Evolutionary conservation across 2,888 invertebrate genomes (phyloP).

Genomic region (Conops quadrifasciatus): DNA sequence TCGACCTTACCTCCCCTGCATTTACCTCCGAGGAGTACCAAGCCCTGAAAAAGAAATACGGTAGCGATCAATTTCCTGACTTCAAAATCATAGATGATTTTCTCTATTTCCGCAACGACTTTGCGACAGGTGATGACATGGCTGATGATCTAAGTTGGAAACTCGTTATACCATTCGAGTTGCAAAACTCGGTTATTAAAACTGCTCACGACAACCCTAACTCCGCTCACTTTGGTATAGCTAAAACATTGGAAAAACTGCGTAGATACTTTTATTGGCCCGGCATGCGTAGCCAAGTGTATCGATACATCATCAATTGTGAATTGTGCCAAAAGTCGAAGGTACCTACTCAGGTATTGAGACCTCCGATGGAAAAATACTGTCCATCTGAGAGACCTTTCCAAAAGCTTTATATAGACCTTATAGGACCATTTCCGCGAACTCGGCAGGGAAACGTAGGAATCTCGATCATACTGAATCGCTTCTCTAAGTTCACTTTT

Average conservation of each 20-base stretch:
- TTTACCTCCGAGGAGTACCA: conserved; percentile 15
- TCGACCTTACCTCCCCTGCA: conserved; percentile 1
- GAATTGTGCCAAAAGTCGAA: background rate
- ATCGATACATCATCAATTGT: background rate
- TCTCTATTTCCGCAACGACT: conserved; percentile 9
- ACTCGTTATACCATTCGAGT: conserved; percentile 14
- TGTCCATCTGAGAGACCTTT: background rate
- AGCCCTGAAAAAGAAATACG: background rate
- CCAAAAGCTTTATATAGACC: background rate
- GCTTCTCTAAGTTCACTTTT: conserved; percentile 6
- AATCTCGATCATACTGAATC: background rate
- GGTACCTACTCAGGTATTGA: background rate
- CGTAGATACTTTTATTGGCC: conserved; percentile 32
- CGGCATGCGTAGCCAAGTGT: conserved; percentile 9
- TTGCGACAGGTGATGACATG: conserved; percentile 2
- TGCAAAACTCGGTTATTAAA: background rate
- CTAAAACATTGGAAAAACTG: conserved; percentile 28
- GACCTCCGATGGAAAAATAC: background rate
- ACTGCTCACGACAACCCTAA: conserved; percentile 23
- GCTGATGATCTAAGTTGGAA: conserved; percentile 15
- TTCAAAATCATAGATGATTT: conserved; percentile 7
- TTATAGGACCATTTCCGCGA: background rate
- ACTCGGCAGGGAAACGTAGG: background rate
- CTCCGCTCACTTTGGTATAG: conserved; percentile 26
- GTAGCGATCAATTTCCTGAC: background rate